Percentiles rank a stretch among this genome's conserved stretches.
Evolutionary conservation across 35 echinoderm and acorn worm genomes (phyloP).

Genomic region (Acanthaster planci): DNA sequence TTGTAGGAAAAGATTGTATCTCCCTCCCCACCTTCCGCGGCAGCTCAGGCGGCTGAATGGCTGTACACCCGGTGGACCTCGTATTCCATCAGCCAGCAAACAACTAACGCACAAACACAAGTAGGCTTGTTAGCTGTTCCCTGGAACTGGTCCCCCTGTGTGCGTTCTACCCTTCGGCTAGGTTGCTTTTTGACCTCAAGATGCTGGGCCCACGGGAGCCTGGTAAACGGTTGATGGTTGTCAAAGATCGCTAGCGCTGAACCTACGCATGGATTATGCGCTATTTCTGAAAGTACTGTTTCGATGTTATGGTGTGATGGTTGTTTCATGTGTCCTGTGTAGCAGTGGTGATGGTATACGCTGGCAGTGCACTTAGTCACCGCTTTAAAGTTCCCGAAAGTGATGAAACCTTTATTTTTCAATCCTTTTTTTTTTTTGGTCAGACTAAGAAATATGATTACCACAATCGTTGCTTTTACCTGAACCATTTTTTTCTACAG

Average conservation of each 20-base stretch:
- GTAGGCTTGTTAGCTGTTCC: background rate
- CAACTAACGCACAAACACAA: background rate
- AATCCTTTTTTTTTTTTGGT: too few relatives aligned
- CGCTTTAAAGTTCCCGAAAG: too few relatives aligned
- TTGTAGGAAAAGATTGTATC: too few relatives aligned
- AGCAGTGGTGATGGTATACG: too few relatives aligned
- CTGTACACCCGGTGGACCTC: background rate
- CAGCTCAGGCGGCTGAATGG: background rate
- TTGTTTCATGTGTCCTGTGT: background rate
- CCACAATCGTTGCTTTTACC: too few relatives aligned
- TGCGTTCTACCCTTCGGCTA: background rate
- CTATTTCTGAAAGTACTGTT: slow-evolving; percentile 2
- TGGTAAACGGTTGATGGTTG: background rate
- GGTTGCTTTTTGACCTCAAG: background rate
- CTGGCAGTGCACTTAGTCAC: too few relatives aligned
- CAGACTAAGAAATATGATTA: too few relatives aligned
- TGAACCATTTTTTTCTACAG: too few relatives aligned
- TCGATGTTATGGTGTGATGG: background rate
- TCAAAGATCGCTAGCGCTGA: background rate
- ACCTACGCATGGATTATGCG: background rate
- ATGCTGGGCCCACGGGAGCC: background rate
- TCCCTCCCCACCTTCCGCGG: too few relatives aligned
- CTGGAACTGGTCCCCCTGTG: background rate
- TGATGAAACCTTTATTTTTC: too few relatives aligned
- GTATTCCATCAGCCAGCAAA: background rate